These are phyloP conservation scores for Oryzias celebensis DNA, from an alignment of 2,113 vertebrate genomes.

Conservation along the genomic window DNA sequence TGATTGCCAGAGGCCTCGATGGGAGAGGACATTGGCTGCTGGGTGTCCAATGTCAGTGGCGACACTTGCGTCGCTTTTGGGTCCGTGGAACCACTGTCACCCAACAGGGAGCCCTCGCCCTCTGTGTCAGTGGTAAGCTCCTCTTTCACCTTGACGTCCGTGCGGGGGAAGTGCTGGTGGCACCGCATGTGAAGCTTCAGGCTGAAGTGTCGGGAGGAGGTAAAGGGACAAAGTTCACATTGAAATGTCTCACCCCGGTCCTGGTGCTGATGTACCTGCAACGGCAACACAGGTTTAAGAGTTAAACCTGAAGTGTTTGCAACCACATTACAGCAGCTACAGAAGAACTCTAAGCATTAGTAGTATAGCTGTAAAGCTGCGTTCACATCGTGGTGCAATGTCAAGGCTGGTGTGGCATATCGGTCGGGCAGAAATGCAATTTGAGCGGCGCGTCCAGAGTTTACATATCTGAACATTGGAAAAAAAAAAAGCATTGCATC, in stretches of 20 bases:
- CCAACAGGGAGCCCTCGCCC: slow-evolving; percentile 84
- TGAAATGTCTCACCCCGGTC: slow-evolving; percentile 99
- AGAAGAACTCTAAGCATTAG: slow-evolving; percentile 15
- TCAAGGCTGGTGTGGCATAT: no score
- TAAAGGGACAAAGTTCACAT: slow-evolving; percentile 98
- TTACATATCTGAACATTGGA: no score
- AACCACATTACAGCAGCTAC: slow-evolving; percentile 27
- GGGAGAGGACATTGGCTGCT: slow-evolving; percentile 70
- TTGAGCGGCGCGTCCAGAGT: no score
- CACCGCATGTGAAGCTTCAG: slow-evolving; percentile 99
- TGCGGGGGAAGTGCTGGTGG: slow-evolving; percentile 97
- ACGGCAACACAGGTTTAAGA: slow-evolving; percentile 19
- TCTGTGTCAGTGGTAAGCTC: slow-evolving; percentile 92
- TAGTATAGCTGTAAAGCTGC: slow-evolving; percentile 1
- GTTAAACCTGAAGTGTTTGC: slow-evolving; percentile 7
- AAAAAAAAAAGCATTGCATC: no score
- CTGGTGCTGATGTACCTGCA: slow-evolving; percentile 98
- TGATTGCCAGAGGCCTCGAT: slow-evolving; percentile 83
- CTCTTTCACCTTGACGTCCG: slow-evolving; percentile 96
- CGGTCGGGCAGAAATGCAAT: no score
- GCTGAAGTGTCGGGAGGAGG: slow-evolving; percentile 99
- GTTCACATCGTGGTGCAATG: no score
- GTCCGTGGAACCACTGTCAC: slow-evolving; percentile 78
- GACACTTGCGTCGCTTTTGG: slow-evolving; percentile 73
- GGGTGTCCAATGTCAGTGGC: slow-evolving; percentile 65